Evolutionary conservation across 92 coral and sea anemone species (phyloP).

Genomic region (Muricea muricata): DNA sequence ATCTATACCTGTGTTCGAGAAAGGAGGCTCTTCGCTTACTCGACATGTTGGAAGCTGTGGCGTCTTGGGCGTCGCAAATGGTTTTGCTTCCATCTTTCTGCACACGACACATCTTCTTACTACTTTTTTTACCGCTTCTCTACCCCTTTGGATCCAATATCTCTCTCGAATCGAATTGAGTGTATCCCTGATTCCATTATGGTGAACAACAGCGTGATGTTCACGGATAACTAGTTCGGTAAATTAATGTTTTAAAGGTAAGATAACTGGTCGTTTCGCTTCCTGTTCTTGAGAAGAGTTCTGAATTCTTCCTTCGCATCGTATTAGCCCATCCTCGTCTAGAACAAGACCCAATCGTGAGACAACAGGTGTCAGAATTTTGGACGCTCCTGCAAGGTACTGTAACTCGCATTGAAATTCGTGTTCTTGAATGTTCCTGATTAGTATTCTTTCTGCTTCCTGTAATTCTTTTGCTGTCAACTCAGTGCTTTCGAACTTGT

Average conservation of each 20-base stretch:
- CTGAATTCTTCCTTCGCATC: background rate
- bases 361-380: no score
- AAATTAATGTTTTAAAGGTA: background rate
- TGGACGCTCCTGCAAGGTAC: no score
- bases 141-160: background rate
- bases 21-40: background rate
- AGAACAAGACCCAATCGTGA: no score
- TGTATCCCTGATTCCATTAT: background rate
- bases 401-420: no score
- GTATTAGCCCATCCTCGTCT: background rate
- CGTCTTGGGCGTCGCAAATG: background rate
- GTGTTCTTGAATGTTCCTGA: no score
- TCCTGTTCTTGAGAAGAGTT: background rate
- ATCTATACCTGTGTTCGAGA: background rate
- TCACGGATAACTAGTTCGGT: no score
- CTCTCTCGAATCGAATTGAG: slow-evolving; percentile 3
- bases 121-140: background rate
- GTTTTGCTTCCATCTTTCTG: background rate
- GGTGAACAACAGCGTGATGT: no score
- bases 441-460: no score
- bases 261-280: background rate
- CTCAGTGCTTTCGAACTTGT: no score
- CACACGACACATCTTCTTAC: background rate
- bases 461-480: background rate
- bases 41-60: background rate